Evolutionary conservation across 2,888 invertebrate genomes (phyloP), one percentile per base, ranked within the genome.

Genomic region (Watsonalla cultraria): DNA sequence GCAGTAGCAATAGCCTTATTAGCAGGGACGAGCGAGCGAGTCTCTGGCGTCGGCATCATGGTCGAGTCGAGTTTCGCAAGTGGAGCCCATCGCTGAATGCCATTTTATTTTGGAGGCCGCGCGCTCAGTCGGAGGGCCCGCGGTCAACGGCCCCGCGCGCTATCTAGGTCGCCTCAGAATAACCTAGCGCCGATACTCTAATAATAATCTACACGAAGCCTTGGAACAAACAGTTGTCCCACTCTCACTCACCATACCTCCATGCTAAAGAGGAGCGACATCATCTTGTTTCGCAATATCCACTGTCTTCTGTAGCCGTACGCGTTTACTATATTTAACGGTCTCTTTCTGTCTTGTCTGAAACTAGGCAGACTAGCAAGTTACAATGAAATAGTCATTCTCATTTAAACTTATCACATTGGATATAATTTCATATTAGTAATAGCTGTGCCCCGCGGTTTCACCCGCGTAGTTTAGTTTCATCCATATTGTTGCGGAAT

Each of bases 101-200:
- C 87, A 87, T 89, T 88, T 86, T 86, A 86, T 86, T 90, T 89
- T 89, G 85, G 89, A 88, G 90, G 89, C 90, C 90, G 86, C 80
- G 80, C 78, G 84, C 87, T 79, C 82, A 76, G 79, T 74, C 83
- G 74, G 86, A 89, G 89, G 90, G 88, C 89, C 83, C 84, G 87
- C 89, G 90, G 90, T 90, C 90, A 90, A 79, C 89, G 90, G 88
- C 90, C 90, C 90, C 89, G 68, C 65, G 78, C 76, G 82, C 73
- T 86, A 90, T 90, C 90, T 90, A 89, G 90, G 90, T 90, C 89
- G 87, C 79, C 85, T 90, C 84, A 84, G 89, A 90, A 90, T 90
- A 90, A 90, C 90, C 90, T 90, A 90, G 89, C 87, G 86, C 89
- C 88, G 84, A 90, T 90, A 89, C 86, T 88, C 87, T 89, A 88